Base-by-base conservation (phyloP, 1,140 invertebrate genomes). In the Stegodyphus mimosarum region DNA sequence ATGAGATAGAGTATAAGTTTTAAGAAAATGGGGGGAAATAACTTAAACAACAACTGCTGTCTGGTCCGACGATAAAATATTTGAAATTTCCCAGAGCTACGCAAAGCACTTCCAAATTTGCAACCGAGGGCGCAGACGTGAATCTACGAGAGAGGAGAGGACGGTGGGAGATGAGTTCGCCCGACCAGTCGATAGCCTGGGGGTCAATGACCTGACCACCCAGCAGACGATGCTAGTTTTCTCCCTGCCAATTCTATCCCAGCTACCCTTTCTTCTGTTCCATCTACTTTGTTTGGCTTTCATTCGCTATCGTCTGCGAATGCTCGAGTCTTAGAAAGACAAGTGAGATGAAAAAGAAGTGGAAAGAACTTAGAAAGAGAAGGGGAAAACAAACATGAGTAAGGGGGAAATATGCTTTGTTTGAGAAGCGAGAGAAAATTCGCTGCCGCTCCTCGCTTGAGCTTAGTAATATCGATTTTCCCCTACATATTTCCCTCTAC, bases 141-240 rank as follows among this genome's bases (percentile, higher is more conserved):
- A 77, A 10, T 67, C 55, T 60, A 48, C 75, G 75, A 67, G 75
- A 77, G 64, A 13, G 6, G 63, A 60, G 7, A 6, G 18, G 10
- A 6, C 17, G 51, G 0, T 6, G 3, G 9, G 53, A 13, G 6
- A 13, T 6, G 17, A 18, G 48, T 7, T 7, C 55, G 53, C 11
- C 72, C 52, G 72, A 67, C 64, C 63, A 77, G 75, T 77, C 75
- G 75, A 77, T 77, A 77, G 63, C 74, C 75, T 67, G 60, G 53
- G 55, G 75, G 75, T 77, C 75, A 67, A 17, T 66, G 75, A 77
- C 75, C 75, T 51, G 73, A 75, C 73, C 73, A 75, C 73, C 73
- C 73, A 75, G 17, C 73, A 75, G 53, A 75, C 71, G 73, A 33
- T 55, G 53, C 52, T n/a, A 33, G 33, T 33, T 33, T 15, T 13